Percentiles rank a stretch among this genome's conserved stretches.
These are phyloP conservation scores for Ptyas mucosa DNA, from an alignment of 2,113 vertebrate genomes.

Conservation along the genomic window DNA sequence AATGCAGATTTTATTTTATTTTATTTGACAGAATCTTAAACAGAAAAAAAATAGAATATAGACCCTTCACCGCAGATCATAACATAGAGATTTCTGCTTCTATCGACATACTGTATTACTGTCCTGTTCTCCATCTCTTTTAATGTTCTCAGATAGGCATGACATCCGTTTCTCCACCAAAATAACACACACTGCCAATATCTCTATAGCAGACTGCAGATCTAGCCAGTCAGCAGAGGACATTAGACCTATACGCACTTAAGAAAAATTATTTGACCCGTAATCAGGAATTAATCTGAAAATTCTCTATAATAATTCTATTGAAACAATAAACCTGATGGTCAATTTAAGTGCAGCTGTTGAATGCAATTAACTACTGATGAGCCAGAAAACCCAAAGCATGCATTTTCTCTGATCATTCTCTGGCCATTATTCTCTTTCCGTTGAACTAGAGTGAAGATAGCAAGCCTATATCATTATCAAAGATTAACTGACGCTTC, in stretches of 20 bases:
- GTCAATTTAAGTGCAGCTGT: constrained; percentile 58
- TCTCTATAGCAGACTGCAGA: constrained; percentile 14
- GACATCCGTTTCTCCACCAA: constrained; percentile 7
- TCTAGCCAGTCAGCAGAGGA: constrained; percentile 16
- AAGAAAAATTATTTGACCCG: constrained; percentile 26
- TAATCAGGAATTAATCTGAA: constrained; percentile 59
- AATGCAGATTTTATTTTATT: neutral
- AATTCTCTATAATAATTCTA: constrained; percentile 57
- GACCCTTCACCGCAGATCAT: neutral
- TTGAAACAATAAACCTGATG: constrained; percentile 63
- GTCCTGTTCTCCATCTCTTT: neutral
- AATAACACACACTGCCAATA: neutral
- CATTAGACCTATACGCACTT: neutral
- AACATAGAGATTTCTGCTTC: neutral
- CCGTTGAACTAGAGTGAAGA: constrained; percentile 20
- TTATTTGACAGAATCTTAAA: neutral
- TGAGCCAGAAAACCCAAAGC: constrained; percentile 11
- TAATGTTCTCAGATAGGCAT: neutral
- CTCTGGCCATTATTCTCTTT: constrained; percentile 21
- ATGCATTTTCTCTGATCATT: constrained; percentile 23
- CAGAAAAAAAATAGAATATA: neutral
- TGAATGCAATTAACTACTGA: constrained; percentile 50
- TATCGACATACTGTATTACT: neutral
- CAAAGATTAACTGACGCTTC: constrained; percentile 59
- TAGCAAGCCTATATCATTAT: constrained; percentile 56